Evolutionary conservation across 1,140 invertebrate species (phyloP).

Genomic region (Samia ricini): DNA sequence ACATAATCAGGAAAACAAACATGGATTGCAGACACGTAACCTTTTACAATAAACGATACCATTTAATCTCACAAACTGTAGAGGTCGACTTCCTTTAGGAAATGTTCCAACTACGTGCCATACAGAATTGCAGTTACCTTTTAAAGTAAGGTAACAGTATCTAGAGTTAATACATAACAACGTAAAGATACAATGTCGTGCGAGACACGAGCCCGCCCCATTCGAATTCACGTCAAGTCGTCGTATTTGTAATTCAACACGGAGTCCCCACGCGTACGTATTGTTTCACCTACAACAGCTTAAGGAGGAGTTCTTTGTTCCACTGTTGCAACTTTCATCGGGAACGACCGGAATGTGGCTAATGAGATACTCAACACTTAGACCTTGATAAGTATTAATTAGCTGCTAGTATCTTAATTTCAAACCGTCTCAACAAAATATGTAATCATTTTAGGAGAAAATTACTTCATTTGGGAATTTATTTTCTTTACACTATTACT

Average conservation of each 20-base stretch:
- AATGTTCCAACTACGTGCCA: not conserved
- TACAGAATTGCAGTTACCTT: slow-evolving; percentile 8
- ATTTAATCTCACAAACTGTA: not conserved
- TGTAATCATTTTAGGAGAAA: not conserved
- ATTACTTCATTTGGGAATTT: not conserved
- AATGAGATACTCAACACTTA: slow-evolving; percentile 3
- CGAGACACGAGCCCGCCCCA: slow-evolving; percentile 23
- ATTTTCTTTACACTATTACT: too few species aligned
- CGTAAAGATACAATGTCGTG: slow-evolving; percentile 4
- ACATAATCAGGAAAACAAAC: too few species aligned
- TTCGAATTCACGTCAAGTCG: slow-evolving; percentile 72
- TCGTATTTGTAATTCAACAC: slow-evolving; percentile 74
- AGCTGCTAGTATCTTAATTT: not conserved
- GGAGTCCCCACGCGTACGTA: slow-evolving; percentile 57
- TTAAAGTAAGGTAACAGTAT: not conserved
- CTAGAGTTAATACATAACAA: slow-evolving; percentile 1
- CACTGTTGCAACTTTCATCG: slow-evolving; percentile 55
- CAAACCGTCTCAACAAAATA: not conserved
- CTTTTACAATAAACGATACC: not conserved
- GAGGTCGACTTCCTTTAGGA: not conserved
- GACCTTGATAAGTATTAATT: not conserved
- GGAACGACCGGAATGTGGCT: not conserved
- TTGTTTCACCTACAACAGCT: slow-evolving; percentile 68
- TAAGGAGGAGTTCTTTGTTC: slow-evolving; percentile 45
- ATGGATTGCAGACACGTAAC: too few species aligned